phyloP scores from a whole-genome alignment of 2,888 invertebrate genomes.

The Listrodromus nycthemerus region DNA sequence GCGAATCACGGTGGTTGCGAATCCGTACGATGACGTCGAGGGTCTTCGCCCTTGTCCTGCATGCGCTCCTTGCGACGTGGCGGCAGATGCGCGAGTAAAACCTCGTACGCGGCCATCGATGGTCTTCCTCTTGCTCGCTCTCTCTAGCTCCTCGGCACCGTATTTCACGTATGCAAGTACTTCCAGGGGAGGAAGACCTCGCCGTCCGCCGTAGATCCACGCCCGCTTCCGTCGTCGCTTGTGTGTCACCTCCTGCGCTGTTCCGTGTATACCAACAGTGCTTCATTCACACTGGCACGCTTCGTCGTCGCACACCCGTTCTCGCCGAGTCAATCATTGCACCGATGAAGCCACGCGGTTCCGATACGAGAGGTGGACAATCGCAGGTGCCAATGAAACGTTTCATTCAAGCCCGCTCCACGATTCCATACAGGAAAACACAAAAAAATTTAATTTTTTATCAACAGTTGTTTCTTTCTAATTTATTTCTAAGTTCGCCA shows the following conservation, averaged over 20 bases:
- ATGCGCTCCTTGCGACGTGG: slow-evolving; percentile 38
- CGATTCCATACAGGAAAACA: neutral
- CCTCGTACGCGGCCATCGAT: slow-evolving; percentile 53
- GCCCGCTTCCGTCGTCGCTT: neutral
- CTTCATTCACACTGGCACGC: slow-evolving; percentile 15
- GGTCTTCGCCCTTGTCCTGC: slow-evolving; percentile 57
- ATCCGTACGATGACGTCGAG: slow-evolving; percentile 63
- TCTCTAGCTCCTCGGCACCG: slow-evolving; percentile 49
- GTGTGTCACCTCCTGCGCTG: neutral
- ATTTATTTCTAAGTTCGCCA: no score
- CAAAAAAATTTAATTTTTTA: neutral
- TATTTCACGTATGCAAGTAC: slow-evolving; percentile 55
- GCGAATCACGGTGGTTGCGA: slow-evolving; percentile 61
- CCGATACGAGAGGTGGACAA: neutral
- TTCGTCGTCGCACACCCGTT: slow-evolving; percentile 11
- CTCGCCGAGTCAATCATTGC: slow-evolving; percentile 4
- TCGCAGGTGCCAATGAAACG: slow-evolving; percentile 18
- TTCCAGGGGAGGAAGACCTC: slow-evolving; percentile 66
- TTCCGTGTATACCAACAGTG: neutral
- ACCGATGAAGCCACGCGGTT: neutral
- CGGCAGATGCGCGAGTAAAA: slow-evolving; percentile 59
- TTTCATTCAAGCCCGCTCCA: neutral
- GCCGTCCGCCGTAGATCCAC: slow-evolving; percentile 10
- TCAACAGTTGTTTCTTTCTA: neutral
- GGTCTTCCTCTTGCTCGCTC: slow-evolving; percentile 41